Evolutionary conservation across 2,797 vertebrate genomes (phyloP).

Genomic region (Chelonia mydas): DNA sequence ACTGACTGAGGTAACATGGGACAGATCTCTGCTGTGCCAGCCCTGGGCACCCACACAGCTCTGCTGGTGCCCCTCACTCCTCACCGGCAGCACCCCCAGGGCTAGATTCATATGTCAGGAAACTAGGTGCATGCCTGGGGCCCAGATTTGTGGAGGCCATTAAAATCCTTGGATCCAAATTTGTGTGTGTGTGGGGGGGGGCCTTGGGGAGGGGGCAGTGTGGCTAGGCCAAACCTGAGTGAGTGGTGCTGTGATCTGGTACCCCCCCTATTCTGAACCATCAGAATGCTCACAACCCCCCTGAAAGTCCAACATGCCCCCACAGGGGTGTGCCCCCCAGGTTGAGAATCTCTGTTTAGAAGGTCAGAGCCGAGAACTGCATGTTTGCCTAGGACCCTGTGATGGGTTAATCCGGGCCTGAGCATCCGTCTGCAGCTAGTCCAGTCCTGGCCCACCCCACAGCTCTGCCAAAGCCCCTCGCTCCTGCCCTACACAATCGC

Average conservation of each 20-base stretch:
- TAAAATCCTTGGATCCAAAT: not conserved
- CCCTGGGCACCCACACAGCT: not conserved
- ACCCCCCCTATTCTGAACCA: no score
- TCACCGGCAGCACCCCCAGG: no score
- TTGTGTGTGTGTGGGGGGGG: fast-evolving
- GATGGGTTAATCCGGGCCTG: not conserved
- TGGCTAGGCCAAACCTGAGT: no score
- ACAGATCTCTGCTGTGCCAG: not conserved
- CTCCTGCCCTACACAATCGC: not conserved
- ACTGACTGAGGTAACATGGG: not conserved
- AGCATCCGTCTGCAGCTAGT: not conserved
- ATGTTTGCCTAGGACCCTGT: no score
- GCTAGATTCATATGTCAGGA: not conserved
- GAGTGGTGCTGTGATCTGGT: not conserved
- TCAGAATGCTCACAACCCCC: no score
- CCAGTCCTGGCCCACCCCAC: not conserved
- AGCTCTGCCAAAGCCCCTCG: not conserved
- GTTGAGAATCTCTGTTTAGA: no score
- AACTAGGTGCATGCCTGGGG: not conserved
- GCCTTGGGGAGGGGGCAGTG: fast-evolving
- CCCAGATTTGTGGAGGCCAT: not conserved
- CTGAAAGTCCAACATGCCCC: no score
- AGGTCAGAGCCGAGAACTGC: not conserved
- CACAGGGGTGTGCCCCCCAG: no score
- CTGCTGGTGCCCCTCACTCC: not conserved